phyloP scores from a whole-genome alignment of 2,888 invertebrate species.

The Omphaloscelis lunosa region DNA sequence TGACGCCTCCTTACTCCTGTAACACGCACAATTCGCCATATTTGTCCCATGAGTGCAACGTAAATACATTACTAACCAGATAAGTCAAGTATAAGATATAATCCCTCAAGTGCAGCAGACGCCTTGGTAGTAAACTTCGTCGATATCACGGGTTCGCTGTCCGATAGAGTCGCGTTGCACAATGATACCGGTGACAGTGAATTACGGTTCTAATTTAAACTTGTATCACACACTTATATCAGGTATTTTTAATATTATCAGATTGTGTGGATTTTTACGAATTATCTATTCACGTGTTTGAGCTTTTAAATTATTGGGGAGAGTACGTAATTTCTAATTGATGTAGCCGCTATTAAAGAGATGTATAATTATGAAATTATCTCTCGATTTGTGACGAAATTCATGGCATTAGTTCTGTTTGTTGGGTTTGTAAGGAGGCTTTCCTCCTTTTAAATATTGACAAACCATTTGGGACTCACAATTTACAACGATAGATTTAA shows the following conservation, averaged over 20 bases:
- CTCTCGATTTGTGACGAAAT: conserved; percentile 10
- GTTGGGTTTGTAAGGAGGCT: not conserved
- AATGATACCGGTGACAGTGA: conserved; percentile 82
- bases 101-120: conserved; percentile 70
- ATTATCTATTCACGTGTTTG: conserved; percentile 45
- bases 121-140: conserved; percentile 89
- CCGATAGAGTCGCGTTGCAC: conserved; percentile 76
- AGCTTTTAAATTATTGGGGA: conserved; percentile 36
- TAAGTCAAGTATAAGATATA: conserved; percentile 59
- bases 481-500: no score
- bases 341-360: conserved; percentile 21
- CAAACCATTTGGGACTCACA: not conserved
- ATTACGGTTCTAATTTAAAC: conserved; percentile 69
- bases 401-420: not conserved
- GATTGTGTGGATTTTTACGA: conserved; percentile 36
- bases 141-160: conserved; percentile 81
- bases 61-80: conserved; percentile 59
- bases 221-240: conserved; percentile 55
- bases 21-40: conserved; percentile 49
- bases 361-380: conserved; percentile 43
- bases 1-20: not conserved
- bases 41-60: conserved; percentile 60
- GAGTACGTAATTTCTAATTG: not conserved
- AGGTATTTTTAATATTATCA: conserved; percentile 44
- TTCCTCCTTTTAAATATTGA: conserved; percentile 3